Conservation (phyloP, 1,140 invertebrate species). For the Planococcus citri region DNA sequence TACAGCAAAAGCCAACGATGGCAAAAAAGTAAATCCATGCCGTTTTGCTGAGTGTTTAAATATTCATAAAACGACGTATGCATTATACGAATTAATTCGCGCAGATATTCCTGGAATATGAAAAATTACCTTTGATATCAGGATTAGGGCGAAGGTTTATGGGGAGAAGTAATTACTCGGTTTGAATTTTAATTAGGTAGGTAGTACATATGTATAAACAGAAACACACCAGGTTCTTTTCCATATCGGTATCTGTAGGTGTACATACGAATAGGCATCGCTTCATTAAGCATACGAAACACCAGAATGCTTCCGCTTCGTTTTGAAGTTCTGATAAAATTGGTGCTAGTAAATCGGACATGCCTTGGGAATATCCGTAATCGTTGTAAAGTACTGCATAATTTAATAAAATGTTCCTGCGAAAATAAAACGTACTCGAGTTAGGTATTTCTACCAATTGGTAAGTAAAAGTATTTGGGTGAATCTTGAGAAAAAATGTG, state of each 20-base stretch:
- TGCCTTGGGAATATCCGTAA: constrained; percentile 85
- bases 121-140: too few species aligned
- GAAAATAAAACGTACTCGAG: constrained; percentile 43
- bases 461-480: too few species aligned
- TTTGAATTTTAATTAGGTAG: too few species aligned
- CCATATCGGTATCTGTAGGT: constrained; percentile 86
- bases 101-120: too few species aligned
- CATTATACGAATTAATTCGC: too few species aligned
- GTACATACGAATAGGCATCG: constrained; percentile 78
- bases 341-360: constrained; percentile 92
- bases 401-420: constrained; percentile 80
- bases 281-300: constrained; percentile 96
- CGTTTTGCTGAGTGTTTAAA: too few species aligned
- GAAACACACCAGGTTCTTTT: constrained; percentile 62
- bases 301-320: constrained; percentile 96
- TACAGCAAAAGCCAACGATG: too few species aligned
- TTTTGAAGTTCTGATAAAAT: constrained; percentile 78
- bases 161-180: too few species aligned
- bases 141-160: too few species aligned
- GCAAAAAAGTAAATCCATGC: too few species aligned
- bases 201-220: background rate
- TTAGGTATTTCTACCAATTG: constrained; percentile 48
- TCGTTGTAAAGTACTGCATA: constrained; percentile 99
- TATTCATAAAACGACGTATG: too few species aligned
- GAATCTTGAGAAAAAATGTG: too few species aligned